phyloP scores from a whole-genome alignment of 1,140 invertebrate species.

The Ostrea denselamellosa region DNA sequence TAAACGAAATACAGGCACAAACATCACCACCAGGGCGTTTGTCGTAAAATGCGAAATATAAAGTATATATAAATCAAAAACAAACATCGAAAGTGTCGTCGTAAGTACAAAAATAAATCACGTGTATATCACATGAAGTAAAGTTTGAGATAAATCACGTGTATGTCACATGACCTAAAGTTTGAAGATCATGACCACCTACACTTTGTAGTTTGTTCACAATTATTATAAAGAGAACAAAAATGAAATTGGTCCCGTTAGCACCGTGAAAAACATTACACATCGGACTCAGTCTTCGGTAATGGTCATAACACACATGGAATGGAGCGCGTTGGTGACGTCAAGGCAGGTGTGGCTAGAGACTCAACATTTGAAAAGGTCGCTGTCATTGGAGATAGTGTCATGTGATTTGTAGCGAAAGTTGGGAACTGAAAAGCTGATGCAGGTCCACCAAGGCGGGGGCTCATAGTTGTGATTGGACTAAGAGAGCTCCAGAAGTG shows the following conservation, averaged over 20 bases:
- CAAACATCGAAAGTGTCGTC: background rate
- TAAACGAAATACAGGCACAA: background rate
- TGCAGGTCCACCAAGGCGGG: conserved; percentile 58
- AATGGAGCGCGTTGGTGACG: conserved; percentile 48
- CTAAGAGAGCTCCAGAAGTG: conserved; percentile 75
- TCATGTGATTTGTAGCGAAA: conserved; percentile 63
- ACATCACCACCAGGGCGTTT: background rate
- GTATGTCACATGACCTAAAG: background rate
- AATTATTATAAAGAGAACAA: background rate
- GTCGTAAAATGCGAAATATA: background rate
- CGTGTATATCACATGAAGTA: background rate
- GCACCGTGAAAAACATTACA: background rate
- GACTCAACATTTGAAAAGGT: conserved; percentile 57
- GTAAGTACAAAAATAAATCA: conserved; percentile 33
- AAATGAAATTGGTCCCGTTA: conserved; percentile 8
- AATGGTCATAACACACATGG: conserved; percentile 57
- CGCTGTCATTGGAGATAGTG: conserved; percentile 65
- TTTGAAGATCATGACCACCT: background rate
- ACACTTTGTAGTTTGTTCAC: conserved; percentile 31
- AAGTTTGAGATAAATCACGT: background rate
- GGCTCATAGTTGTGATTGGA: conserved; percentile 72
- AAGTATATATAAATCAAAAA: conserved; percentile 1
- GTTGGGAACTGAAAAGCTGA: conserved; percentile 73
- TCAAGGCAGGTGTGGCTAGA: conserved; percentile 50
- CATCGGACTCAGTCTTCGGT: conserved; percentile 1